A percentile compares a stretch with the other conserved stretches of the same genome.
Evolutionary conservation across 2,113 vertebrate genomes (phyloP).

Genomic region (Seriola aureovittata): DNA sequence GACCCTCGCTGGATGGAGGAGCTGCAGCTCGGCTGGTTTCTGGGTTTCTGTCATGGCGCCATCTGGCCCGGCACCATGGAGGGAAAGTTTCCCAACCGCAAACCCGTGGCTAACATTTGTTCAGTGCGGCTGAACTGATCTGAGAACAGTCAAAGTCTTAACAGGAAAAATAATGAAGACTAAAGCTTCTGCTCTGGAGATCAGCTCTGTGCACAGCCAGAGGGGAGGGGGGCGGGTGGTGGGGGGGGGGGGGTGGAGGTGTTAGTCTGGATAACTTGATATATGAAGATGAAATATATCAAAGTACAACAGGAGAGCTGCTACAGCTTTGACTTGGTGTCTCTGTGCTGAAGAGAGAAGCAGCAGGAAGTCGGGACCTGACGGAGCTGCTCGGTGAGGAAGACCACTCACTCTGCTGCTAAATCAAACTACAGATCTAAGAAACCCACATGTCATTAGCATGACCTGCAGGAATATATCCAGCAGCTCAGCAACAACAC

Average conservation of each 20-base stretch:
- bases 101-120: constrained; percentile 54
- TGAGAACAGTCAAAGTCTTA: constrained; percentile 21
- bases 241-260: background rate
- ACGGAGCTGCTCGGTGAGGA: constrained; percentile 35
- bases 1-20: constrained; percentile 50
- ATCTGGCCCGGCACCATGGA: constrained; percentile 63
- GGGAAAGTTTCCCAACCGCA: constrained; percentile 65
- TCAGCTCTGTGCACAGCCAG: background rate
- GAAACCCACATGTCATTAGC: constrained; percentile 30
- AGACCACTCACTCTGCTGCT: constrained; percentile 55
- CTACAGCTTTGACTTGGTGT: too few relatives aligned
- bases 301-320: too few relatives aligned
- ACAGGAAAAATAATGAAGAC: background rate
- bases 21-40: constrained; percentile 52
- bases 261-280: background rate
- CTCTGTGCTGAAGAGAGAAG: constrained; percentile 30
- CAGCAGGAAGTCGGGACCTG: constrained; percentile 59
- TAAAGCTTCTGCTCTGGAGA: background rate
- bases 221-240: background rate
- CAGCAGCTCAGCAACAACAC: too few relatives aligned
- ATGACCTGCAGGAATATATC: constrained; percentile 33
- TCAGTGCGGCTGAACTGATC: constrained; percentile 38
- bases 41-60: constrained; percentile 66
- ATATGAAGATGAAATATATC: background rate
- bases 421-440: constrained; percentile 30